Evolutionary conservation across 2,888 invertebrate genomes (phyloP), one percentile per base, ranked within the genome.

Genomic region (Ganaspis brasiliensis): DNA sequence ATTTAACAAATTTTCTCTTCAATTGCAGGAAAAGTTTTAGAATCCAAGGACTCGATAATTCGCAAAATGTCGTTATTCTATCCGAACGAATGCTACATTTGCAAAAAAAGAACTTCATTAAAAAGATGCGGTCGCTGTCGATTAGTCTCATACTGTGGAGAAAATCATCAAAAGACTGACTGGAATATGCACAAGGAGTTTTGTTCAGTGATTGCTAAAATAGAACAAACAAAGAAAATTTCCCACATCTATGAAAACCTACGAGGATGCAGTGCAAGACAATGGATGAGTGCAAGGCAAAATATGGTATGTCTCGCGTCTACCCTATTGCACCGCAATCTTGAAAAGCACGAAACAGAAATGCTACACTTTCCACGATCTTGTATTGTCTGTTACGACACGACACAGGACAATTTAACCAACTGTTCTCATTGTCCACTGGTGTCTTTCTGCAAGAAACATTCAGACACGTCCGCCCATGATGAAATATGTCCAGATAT

Each of bases 81-180:
- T 70, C 80, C 89, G 9, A 89, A 89, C 67, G 84, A 82, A 14
- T 90, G 90, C 77, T 89, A 89, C 57, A 86, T 90, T 52, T 91
- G 90, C 78, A 89, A 89, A 78, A 79, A 56, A 9, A 86, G 79
- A 71, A 76, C 83, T 3, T 21, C 35, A 21, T 78, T 90, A 49
- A 90, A 86, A 74, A 84, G 83, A 80, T 90, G 90, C 49, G 80
- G 87, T 52, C 82, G 80, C 55, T 91, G 91, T 76, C 84, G 82
- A 57, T 86, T 87, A 84, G 89, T 90, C 37, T 83, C 86, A 5
- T 91, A 90, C 74, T 91, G 90, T 63, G 77, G 84, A 14, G 84
- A 82, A 19, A 81, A 86, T 9, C 90, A 90, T 77, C 89, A 89
- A 74, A 87, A 82, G 76, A 63, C 80, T 14, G 87, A 91, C 74